Evolutionary conservation across 2,797 vertebrate genomes (phyloP).

Genomic region (Menidia menidia): DNA sequence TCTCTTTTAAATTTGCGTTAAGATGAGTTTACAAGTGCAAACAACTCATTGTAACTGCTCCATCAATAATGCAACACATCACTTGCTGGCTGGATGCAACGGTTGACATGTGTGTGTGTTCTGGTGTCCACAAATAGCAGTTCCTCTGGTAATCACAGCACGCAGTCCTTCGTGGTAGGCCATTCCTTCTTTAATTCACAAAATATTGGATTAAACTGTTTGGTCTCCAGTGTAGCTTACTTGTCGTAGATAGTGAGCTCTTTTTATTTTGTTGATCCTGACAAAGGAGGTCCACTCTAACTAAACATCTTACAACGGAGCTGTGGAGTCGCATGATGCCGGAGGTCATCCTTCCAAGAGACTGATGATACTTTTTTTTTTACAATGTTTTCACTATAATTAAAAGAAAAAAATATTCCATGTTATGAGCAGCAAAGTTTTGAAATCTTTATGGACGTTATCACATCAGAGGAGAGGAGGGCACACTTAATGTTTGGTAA

Average conservation of each 20-base stretch:
- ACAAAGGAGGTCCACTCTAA: background rate
- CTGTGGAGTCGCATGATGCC: background rate
- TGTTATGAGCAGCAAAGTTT: constrained; percentile 31
- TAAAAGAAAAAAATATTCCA: background rate
- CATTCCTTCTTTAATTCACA: background rate
- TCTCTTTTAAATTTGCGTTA: too few species aligned
- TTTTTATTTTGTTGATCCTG: background rate
- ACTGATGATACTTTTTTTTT: background rate
- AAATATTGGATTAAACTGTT: background rate
- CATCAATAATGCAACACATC: too few species aligned
- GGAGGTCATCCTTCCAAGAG: background rate
- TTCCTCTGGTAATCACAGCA: background rate
- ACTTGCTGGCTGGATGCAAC: too few species aligned
- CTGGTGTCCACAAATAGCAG: background rate
- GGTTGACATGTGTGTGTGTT: background rate
- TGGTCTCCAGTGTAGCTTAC: background rate
- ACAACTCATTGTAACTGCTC: too few species aligned
- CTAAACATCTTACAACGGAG: background rate
- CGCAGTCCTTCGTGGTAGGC: background rate
- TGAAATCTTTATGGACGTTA: background rate
- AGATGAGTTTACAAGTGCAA: too few species aligned
- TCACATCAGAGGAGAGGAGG: constrained; percentile 29
- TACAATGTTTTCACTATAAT: too few species aligned
- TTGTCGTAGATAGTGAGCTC: background rate
- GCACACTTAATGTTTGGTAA: constrained; percentile 34